Evolutionary conservation across 2,113 vertebrate species (phyloP).

Genomic region (Empidonax alnorum): DNA sequence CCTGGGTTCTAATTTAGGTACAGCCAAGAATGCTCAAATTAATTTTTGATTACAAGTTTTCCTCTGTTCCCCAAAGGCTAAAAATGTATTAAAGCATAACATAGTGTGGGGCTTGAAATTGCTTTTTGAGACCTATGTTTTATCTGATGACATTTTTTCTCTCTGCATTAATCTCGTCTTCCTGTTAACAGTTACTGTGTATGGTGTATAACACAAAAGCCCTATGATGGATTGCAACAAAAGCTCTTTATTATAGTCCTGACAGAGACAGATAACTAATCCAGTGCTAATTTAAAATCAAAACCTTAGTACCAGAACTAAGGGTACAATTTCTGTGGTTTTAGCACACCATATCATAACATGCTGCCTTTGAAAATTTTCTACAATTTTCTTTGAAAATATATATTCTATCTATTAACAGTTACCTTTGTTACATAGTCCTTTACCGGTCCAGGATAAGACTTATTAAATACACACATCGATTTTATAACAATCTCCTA

Average conservation of each 20-base stretch:
- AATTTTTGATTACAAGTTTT: slow-evolving; percentile 56
- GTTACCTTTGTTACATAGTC: background rate
- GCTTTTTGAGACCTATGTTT: slow-evolving; percentile 38
- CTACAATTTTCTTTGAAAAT: background rate
- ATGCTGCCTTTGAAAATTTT: background rate
- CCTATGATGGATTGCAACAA: slow-evolving; percentile 53
- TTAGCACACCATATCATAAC: background rate
- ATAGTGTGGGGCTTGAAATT: slow-evolving; percentile 22
- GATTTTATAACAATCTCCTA: background rate
- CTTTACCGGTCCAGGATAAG: background rate
- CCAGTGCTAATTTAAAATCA: slow-evolving; percentile 47
- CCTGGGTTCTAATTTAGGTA: slow-evolving; percentile 43
- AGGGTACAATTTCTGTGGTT: background rate
- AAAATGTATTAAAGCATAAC: slow-evolving; percentile 30
- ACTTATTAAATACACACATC: background rate
- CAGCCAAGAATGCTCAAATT: slow-evolving; percentile 38
- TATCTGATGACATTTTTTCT: slow-evolving; percentile 52
- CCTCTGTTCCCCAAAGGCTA: background rate
- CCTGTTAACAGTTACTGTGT: slow-evolving; percentile 14
- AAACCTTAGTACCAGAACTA: slow-evolving; percentile 25
- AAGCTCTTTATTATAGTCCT: slow-evolving; percentile 62
- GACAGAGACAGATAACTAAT: slow-evolving; percentile 50
- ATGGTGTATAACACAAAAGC: slow-evolving; percentile 51
- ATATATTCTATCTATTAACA: background rate
- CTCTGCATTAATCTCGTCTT: slow-evolving; percentile 40